Conservation (phyloP, 2,888 invertebrate species). For the Microplitis deprimator region DNA sequence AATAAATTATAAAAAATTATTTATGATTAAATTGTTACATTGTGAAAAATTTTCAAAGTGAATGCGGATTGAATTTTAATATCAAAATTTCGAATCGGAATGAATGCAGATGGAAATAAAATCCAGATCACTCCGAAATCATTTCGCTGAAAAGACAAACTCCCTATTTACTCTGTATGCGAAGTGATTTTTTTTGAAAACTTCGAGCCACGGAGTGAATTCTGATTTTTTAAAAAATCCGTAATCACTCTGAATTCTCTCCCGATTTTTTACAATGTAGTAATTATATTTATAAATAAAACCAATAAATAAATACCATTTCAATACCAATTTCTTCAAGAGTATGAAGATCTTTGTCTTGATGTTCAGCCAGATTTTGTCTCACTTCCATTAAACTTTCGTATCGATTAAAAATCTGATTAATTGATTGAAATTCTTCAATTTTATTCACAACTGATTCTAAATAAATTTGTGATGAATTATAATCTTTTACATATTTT, state of each 20-base stretch:
- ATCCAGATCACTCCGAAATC: no score
- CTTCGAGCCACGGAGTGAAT: no score
- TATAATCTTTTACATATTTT: constrained; percentile 74
- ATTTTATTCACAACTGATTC: constrained; percentile 73
- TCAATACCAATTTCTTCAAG: constrained; percentile 75
- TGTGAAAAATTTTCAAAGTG: no score
- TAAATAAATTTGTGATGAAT: constrained; percentile 76
- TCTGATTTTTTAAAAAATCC: no score
- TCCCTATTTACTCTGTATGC: no score
- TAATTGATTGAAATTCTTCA: constrained; percentile 75
- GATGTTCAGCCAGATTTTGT: constrained; percentile 73
- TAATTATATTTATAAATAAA: background rate
- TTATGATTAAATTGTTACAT: no score
- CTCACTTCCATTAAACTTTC: constrained; percentile 77
- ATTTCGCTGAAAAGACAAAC: no score
- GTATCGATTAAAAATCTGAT: constrained; percentile 78
- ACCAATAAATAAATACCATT: constrained; percentile 65
- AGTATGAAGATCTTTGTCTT: constrained; percentile 74
- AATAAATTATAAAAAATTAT: no score
- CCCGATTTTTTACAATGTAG: background rate
- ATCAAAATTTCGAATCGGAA: no score
- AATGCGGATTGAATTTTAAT: no score
- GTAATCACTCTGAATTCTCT: background rate
- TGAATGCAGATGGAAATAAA: no score
- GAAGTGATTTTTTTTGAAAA: no score